These are phyloP conservation scores for Margaritifera margaritifera DNA, from an alignment of 2,888 invertebrate genomes.

Conservation along the genomic window DNA sequence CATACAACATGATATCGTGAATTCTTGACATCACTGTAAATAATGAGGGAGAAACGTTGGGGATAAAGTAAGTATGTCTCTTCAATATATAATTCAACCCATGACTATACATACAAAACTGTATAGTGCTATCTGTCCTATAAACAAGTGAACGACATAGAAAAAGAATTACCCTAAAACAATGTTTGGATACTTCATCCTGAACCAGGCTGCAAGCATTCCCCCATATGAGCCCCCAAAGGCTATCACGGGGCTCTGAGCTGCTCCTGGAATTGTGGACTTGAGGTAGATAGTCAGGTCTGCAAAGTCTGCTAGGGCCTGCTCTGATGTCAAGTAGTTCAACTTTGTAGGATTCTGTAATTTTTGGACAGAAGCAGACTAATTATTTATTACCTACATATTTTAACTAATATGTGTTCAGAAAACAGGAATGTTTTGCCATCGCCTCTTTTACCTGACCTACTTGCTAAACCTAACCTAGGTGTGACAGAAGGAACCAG, in stretches of 20 bases:
- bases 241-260: conserved; percentile 86
- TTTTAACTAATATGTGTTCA: conserved; percentile 16
- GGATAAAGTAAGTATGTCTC: too few species aligned
- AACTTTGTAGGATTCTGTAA: conserved; percentile 62
- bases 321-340: conserved; percentile 86
- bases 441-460: too few species aligned
- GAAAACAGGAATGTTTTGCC: neutral
- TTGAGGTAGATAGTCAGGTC: conserved; percentile 83
- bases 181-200: conserved; percentile 94
- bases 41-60: too few species aligned
- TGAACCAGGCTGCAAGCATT: conserved; percentile 96
- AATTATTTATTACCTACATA: too few species aligned
- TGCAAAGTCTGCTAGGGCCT: conserved; percentile 95
- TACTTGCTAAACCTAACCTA: too few species aligned
- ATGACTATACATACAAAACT: neutral
- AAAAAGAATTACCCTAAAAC: conserved; percentile 79
- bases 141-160: neutral
- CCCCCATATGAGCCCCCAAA: conserved; percentile 95
- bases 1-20: too few species aligned
- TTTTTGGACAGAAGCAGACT: neutral
- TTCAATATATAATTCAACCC: too few species aligned
- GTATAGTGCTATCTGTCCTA: neutral
- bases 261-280: conserved; percentile 69
- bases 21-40: too few species aligned
- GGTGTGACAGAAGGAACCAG: too few species aligned